Evolutionary conservation across 1,140 invertebrate species (phyloP).

Genomic region (Drosophila sp.): DNA sequence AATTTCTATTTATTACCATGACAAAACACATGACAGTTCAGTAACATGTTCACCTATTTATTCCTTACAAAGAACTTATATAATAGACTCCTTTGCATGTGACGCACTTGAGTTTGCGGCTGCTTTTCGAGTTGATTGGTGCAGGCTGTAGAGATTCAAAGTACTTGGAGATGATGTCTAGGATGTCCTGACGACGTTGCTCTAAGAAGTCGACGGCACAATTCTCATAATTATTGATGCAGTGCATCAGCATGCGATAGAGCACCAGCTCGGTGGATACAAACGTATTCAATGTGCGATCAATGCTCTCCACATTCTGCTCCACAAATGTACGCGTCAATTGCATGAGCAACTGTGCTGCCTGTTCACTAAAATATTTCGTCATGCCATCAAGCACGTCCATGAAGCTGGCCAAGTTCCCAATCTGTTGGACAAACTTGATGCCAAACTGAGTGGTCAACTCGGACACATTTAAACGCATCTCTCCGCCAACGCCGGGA

Average conservation of each 20-base stretch:
- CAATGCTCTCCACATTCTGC: slow-evolving; percentile 60
- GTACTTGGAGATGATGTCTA: slow-evolving; percentile 54
- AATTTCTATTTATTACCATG: no score
- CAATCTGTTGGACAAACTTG: slow-evolving; percentile 73
- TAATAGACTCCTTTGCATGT: slow-evolving; percentile 67
- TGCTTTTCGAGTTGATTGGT: slow-evolving; percentile 4
- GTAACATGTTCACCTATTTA: background rate
- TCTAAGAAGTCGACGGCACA: slow-evolving; percentile 57
- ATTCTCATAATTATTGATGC: slow-evolving; percentile 62
- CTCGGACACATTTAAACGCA: slow-evolving; percentile 47
- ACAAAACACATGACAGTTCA: background rate
- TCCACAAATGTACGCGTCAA: slow-evolving; percentile 68
- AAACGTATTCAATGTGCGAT: slow-evolving; percentile 64
- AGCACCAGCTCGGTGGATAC: slow-evolving; percentile 72
- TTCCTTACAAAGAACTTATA: slow-evolving; percentile 48
- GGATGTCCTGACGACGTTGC: slow-evolving; percentile 53
- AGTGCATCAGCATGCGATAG: slow-evolving; percentile 66
- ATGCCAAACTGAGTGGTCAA: slow-evolving; percentile 52
- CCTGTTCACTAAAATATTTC: slow-evolving; percentile 56
- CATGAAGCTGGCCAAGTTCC: slow-evolving; percentile 52
- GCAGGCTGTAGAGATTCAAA: slow-evolving; percentile 52
- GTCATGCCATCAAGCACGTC: slow-evolving; percentile 63
- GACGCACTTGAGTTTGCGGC: slow-evolving; percentile 48
- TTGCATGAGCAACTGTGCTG: slow-evolving; percentile 58
- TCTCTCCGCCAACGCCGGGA: slow-evolving; percentile 26